Conservation (phyloP, 53 echinoderm and acorn worm species). For the Arbacia lixula region DNA sequence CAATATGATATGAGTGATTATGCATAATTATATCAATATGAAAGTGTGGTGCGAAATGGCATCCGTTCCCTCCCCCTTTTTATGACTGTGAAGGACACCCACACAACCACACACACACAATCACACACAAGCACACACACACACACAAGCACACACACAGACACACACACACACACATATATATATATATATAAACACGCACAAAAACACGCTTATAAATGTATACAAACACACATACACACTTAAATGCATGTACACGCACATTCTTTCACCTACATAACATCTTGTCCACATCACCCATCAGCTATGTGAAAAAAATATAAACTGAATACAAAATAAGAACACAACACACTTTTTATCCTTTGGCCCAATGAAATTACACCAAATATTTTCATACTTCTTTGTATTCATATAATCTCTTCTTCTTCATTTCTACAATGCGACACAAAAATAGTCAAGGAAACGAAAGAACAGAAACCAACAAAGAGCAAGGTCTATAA, state of each 20-base stretch:
- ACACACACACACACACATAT: neutral
- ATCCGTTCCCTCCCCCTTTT: too few species aligned
- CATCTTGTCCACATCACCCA: too few species aligned
- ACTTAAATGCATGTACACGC: neutral
- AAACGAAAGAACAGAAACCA: constrained; percentile 14
- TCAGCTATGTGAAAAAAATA: too few species aligned
- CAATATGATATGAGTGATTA: too few species aligned
- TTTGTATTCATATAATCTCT: constrained; percentile 38
- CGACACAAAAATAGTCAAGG: constrained; percentile 55
- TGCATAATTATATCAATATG: too few species aligned
- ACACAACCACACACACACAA: too few species aligned
- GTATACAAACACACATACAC: neutral
- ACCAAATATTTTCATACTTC: constrained; percentile 19
- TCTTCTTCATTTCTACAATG: constrained; percentile 38
- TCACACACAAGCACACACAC: too few species aligned
- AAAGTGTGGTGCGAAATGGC: too few species aligned
- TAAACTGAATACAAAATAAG: constrained; percentile 1
- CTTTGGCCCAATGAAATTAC: constrained; percentile 50
- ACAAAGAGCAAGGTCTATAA: constrained; percentile 30
- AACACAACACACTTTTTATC: constrained; percentile 2
- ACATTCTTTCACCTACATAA: neutral
- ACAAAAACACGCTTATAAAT: neutral
- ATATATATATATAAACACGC: neutral
- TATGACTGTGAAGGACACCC: too few species aligned
- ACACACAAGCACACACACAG: too few species aligned